Evolutionary conservation across 2,113 vertebrate species (phyloP).

Genomic region (Eonycteris spelaea): DNA sequence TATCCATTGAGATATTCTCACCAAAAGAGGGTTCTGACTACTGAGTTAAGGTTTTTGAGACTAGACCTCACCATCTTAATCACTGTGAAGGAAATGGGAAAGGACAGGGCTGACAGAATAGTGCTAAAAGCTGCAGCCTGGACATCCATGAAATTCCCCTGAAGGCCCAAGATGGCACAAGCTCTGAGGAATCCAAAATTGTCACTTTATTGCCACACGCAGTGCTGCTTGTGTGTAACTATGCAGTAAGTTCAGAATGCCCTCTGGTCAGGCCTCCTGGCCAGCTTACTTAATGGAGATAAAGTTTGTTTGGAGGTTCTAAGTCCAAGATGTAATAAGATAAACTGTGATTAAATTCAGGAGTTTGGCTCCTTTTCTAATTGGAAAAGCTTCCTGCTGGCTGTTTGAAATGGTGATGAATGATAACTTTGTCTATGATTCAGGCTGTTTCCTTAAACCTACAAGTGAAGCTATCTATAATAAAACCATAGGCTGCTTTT

Average conservation of each 20-base stretch:
- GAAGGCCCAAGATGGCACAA: background rate
- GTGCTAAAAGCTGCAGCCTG: background rate
- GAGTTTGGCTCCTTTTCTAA: background rate
- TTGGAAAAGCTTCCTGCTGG: background rate
- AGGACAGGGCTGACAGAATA: background rate
- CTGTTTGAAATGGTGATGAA: background rate
- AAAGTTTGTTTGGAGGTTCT: background rate
- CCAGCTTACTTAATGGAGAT: background rate
- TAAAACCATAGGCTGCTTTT: background rate
- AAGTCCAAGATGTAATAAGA: background rate
- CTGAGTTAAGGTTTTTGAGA: background rate
- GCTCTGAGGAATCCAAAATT: background rate
- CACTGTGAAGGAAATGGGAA: background rate
- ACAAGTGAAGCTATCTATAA: background rate
- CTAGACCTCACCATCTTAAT: background rate
- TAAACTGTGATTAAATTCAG: background rate
- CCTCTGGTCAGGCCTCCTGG: background rate
- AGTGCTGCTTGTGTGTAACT: background rate
- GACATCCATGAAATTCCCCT: background rate
- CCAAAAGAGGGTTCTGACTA: background rate
- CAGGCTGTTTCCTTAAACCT: background rate
- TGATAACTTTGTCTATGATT: background rate
- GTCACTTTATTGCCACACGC: background rate
- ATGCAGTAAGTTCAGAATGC: background rate
- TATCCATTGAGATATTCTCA: constrained; percentile 8